These are phyloP conservation scores for Vanessa atalanta DNA, from an alignment of 1,140 invertebrate species.

Conservation along the genomic window DNA sequence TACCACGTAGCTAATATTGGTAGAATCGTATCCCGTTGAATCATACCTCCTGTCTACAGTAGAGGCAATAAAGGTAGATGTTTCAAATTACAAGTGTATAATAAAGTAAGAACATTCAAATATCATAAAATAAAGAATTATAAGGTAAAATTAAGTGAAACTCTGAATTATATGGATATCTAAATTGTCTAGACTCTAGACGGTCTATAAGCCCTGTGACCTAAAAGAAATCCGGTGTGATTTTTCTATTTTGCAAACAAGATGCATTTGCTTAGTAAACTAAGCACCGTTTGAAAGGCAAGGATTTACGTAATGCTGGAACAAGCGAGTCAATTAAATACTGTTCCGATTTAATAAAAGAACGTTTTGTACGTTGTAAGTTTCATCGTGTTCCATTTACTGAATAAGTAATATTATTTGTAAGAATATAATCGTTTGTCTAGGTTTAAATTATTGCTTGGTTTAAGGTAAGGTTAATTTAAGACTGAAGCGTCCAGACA, in stretches of 20 bases:
- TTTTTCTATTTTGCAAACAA: slow-evolving; percentile 33
- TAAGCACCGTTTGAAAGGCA: slow-evolving; percentile 25
- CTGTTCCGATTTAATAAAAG: slow-evolving; percentile 16
- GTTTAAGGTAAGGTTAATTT: too few species aligned
- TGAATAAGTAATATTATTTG: too few species aligned
- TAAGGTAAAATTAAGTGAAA: neutral
- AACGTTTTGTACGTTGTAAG: neutral
- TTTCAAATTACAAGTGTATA: too few species aligned
- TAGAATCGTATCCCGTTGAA: too few species aligned
- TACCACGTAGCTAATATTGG: too few species aligned
- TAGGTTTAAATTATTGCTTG: too few species aligned
- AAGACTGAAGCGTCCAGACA: too few species aligned
- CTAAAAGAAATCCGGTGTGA: slow-evolving; percentile 23
- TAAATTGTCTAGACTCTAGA: slow-evolving; percentile 24
- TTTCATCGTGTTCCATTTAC: neutral
- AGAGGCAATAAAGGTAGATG: too few species aligned
- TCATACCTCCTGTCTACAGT: too few species aligned
- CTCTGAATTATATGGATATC: neutral
- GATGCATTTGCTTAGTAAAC: slow-evolving; percentile 28
- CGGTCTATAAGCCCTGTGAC: slow-evolving; percentile 24
- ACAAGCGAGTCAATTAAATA: slow-evolving; percentile 28
- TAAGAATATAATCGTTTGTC: too few species aligned
- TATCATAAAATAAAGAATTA: too few species aligned
- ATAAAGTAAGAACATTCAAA: too few species aligned
- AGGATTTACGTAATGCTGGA: slow-evolving; percentile 27